Percentiles rank a stretch among this genome's conserved stretches.
These are phyloP conservation scores for Ciconia nigra DNA, from an alignment of 2,797 vertebrate genomes.

Conservation along the genomic window DNA sequence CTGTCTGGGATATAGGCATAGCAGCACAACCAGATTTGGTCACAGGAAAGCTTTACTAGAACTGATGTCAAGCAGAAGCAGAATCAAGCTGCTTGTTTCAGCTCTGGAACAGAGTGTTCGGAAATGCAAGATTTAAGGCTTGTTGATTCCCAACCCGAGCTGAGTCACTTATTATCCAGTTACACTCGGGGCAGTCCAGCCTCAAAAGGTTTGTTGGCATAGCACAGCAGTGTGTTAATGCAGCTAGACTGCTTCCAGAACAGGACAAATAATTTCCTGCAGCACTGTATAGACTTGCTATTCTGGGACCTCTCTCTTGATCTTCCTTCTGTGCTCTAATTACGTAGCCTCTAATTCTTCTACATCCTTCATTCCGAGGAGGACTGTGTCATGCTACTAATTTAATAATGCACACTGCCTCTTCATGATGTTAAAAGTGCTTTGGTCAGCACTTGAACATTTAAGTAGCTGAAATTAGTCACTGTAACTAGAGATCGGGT, in stretches of 20 bases:
- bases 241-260: neutral
- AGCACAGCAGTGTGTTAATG: constrained; percentile 13
- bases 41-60: constrained; percentile 17
- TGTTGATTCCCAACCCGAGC: neutral
- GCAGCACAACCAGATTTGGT: neutral
- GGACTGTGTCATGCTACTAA: neutral
- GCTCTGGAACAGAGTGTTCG: neutral
- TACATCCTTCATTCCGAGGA: neutral
- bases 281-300: neutral
- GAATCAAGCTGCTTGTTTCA: constrained; percentile 42
- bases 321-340: constrained; percentile 26
- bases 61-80: neutral
- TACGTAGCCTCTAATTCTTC: neutral
- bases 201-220: constrained; percentile 19
- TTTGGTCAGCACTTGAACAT: neutral
- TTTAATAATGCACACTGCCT: neutral
- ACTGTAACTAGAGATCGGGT: neutral
- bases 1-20: neutral
- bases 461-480: neutral
- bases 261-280: neutral
- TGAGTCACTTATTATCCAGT: constrained; percentile 18
- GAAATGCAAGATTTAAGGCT: neutral
- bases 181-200: neutral
- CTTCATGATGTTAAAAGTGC: neutral
- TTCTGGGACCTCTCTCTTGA: constrained; percentile 18